phyloP scores from a whole-genome alignment of 2,797 vertebrate species.

The Danio aesculapii region DNA sequence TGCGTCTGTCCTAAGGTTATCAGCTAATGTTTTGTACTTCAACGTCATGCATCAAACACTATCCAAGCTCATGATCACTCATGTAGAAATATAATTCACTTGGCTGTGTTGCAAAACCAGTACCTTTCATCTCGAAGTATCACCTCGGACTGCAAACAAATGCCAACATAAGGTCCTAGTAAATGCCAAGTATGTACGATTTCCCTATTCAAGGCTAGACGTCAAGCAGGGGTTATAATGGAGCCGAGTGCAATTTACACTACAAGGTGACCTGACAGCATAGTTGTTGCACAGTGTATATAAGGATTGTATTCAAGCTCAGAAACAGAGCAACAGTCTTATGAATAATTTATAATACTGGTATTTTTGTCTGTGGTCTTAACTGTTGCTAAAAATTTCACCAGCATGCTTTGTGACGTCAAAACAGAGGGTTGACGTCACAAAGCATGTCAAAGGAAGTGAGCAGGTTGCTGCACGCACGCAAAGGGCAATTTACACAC shows the following conservation, averaged over 20 bases:
- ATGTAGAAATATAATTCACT: constrained; percentile 34
- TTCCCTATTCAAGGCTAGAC: background rate
- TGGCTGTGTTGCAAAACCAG: constrained; percentile 8
- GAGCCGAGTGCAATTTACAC: constrained; percentile 29
- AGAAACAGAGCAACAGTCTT: constrained; percentile 28
- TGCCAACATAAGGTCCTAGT: constrained; percentile 22
- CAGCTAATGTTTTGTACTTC: constrained; percentile 30
- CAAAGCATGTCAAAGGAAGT: constrained; percentile 20
- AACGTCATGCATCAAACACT: constrained; percentile 14
- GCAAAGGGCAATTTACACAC: background rate
- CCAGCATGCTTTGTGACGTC: constrained; percentile 7
- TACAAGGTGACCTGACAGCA: constrained; percentile 44
- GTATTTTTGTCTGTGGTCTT: constrained; percentile 15
- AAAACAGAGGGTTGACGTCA: constrained; percentile 7
- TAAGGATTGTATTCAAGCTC: constrained; percentile 26
- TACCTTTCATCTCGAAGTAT: constrained; percentile 29
- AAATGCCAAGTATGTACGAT: constrained; percentile 33
- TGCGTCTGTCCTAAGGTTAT: constrained; percentile 32
- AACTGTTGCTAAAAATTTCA: constrained; percentile 48
- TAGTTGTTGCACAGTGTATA: constrained; percentile 33
- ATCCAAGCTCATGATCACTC: constrained; percentile 23
- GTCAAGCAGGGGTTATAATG: constrained; percentile 20
- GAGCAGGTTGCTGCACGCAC: background rate
- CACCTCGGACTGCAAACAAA: constrained; percentile 18
- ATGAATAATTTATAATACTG: constrained; percentile 56